phyloP scores from a whole-genome alignment of 2,888 invertebrate genomes.

The Listrodromus nycthemerus region DNA sequence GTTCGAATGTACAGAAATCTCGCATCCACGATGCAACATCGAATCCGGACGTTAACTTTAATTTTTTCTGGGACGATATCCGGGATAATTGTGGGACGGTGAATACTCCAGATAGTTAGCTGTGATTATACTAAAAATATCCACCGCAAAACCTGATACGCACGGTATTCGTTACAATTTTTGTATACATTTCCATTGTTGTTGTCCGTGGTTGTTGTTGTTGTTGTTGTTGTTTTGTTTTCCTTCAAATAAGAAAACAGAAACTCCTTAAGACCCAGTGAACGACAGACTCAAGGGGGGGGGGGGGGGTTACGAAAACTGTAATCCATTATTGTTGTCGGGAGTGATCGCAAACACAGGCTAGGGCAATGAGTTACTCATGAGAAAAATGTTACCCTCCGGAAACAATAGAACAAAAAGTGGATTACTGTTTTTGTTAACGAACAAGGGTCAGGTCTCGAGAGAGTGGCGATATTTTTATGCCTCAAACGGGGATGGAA shows the following conservation, averaged over 20 bases:
- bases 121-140: too few relatives aligned
- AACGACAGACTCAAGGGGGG: background rate
- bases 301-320: background rate
- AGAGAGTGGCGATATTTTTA: too few relatives aligned
- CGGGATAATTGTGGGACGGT: too few relatives aligned
- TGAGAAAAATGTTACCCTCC: background rate
- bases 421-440: background rate
- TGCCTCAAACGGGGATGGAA: too few relatives aligned
- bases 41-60: constrained; percentile 45
- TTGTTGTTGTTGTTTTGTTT: too few relatives aligned
- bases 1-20: constrained; percentile 23
- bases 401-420: background rate
- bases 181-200: background rate
- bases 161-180: too few relatives aligned
- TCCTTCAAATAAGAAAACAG: background rate
- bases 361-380: background rate
- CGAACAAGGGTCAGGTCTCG: too few relatives aligned
- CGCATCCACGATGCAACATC: constrained; percentile 49
- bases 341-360: background rate
- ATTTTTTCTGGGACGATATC: constrained; percentile 39
- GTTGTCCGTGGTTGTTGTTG: background rate
- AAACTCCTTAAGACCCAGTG: background rate
- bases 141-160: too few relatives aligned
- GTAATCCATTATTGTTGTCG: background rate
- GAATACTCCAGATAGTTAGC: too few relatives aligned